Base-by-base conservation (phyloP, 2,113 vertebrate genomes). In the Tachycineta bicolor region DNA sequence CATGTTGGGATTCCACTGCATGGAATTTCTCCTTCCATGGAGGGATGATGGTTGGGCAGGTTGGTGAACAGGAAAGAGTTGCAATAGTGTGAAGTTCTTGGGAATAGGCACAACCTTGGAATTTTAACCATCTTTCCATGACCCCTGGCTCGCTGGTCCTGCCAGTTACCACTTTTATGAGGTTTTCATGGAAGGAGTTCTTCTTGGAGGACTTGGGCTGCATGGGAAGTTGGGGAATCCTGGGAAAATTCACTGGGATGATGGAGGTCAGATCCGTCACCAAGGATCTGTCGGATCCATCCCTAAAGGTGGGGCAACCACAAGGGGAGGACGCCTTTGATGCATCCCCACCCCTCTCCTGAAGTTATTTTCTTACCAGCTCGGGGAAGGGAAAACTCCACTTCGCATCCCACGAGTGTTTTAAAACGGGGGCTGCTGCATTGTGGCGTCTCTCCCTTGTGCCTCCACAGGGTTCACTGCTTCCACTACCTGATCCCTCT, bases 401-500 rank as follows among this genome's bases (percentile, higher is more conserved):
- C 94, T 96, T 90, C 83, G 25, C 62, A 31, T 11, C 13, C 34
- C 68, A 8, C 1, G 0, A 0, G 14, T 6, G 4, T 2, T 59
- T 70, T 7, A 11, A 22, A 3, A 0, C 1, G 0, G 2, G 12
- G 3, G 1, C 33, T 17, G 44, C 11, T 39, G 28, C 39, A 16
- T 1, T 10, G 10, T 21, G 47, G 8, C 1, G 2, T 37, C 34
- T 56, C 43, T 73, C 26, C 75, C 19, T 87, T 50, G 69, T 91
- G 22, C 59, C 69, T 58, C 25, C 25, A 1, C 98, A 99, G 99
- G 94, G 99, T 99, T 75, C 99, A 99, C 70, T 99, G 99, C 59
- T 99, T 99, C 97, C 99, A 99, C 96, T 99, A 99, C 97, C 98
- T 99, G 93, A 99, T 99, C 94, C 99, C 99, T 0, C 97, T 99